Base-by-base conservation (phyloP, 2,113 vertebrate species). In the Cavia aperea region DNA sequence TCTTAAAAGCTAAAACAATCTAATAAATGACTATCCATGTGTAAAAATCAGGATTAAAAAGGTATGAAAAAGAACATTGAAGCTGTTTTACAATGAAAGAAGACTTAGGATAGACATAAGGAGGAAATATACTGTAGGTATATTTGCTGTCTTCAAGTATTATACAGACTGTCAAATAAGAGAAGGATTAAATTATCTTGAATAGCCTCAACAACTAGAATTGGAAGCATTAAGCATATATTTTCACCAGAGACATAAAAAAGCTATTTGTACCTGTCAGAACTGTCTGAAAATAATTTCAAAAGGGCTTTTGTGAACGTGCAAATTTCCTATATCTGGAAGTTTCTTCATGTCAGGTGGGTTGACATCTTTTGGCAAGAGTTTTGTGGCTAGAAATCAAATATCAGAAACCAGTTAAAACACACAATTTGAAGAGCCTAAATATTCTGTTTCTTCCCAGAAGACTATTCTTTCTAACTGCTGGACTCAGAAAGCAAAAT, bases 261-360 rank as follows among this genome's bases (percentile, higher is more conserved):
- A 95, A 65, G 77, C 78, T 81, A 85, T 83, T 93, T 95, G 70
- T 95, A 84, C 75, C 43, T 95, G 81, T 94, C 92, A 94, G 86
- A 95, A 54, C n/a, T 92, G 87, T 85, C 93, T 92, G 84, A 93
- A 96, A 95, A 95, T 94, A 94, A 92, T 92, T 95, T 91, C 70
- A 89, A 89, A 92, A 92, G 94, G 49, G 58, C 87, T 91, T 96
- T 94, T 89, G 81, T 88, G 62, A 84, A 46, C 88, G 73, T 85
- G 29, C 33, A 95, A 63, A 89, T 89, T 92, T 93, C 70, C 85
- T 77, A 16, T 81, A 81, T 43, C 75, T 85, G 84, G 14, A 94
- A 77, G 18, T 90, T 81, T 95, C 65, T 12, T 54, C 36, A 90
- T 4, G 3, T 75, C 73, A 81, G 39, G 7, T 73, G 82, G 18